These are phyloP conservation scores for Globodera rostochiensis DNA, from an alignment of 1,140 invertebrate genomes.

Conservation along the genomic window DNA sequence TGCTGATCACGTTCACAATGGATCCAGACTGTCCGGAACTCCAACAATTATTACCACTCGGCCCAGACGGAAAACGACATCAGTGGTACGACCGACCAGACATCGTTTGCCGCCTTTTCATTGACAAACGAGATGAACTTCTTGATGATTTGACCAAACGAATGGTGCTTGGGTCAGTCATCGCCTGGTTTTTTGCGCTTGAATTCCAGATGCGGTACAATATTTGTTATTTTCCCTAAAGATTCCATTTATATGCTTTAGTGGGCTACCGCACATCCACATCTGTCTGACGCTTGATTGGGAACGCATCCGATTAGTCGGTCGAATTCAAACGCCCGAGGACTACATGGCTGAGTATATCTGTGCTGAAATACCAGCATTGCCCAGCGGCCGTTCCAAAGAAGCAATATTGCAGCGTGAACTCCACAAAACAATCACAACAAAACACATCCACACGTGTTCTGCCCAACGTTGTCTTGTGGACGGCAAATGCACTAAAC, in stretches of 20 bases:
- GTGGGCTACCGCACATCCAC: conserved; percentile 2
- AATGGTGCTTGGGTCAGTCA: neutral
- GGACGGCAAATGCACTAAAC: neutral
- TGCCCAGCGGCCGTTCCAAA: neutral
- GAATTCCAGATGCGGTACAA: neutral
- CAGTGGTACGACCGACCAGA: neutral
- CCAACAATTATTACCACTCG: neutral
- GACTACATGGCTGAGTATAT: conserved; percentile 9
- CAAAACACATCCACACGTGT: conserved; percentile 2
- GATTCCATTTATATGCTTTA: no score
- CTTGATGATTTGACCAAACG: neutral
- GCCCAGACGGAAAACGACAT: neutral
- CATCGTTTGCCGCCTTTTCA: neutral
- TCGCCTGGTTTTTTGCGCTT: neutral
- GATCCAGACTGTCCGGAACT: neutral
- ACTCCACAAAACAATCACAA: neutral
- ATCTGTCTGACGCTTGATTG: conserved; percentile 2
- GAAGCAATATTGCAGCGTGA: neutral
- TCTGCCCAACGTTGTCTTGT: neutral
- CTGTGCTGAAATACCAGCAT: neutral
- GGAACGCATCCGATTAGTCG: neutral
- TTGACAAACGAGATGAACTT: neutral
- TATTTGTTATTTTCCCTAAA: no score
- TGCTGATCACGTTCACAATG: neutral
- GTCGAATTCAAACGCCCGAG: neutral